Percentiles rank a stretch among this genome's conserved stretches.
Conservation (phyloP, 1,140 invertebrate genomes). For the Melitaea cinxia region DNA sequence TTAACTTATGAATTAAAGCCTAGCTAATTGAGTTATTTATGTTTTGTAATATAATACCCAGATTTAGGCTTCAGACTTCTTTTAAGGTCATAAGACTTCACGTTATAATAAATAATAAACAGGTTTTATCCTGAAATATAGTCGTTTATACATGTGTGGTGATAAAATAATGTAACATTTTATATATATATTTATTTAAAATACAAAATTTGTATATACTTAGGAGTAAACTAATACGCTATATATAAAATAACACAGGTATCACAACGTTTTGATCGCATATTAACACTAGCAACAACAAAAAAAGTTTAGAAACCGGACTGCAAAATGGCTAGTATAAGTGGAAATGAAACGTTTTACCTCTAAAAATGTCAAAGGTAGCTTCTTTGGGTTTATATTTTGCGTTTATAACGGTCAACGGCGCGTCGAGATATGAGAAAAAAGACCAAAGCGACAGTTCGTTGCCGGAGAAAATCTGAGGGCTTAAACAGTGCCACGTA, state of each 20-base stretch:
- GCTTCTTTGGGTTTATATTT: conserved; percentile 80
- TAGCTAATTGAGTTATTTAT: no score
- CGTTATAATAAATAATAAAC: no score
- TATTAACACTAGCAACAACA: conserved; percentile 32
- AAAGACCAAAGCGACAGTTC: conserved; percentile 64
- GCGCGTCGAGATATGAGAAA: conserved; percentile 70
- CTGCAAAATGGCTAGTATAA: conserved; percentile 56
- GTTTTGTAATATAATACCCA: no score
- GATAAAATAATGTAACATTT: no score
- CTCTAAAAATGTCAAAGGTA: conserved; percentile 79
- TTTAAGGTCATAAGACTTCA: no score
- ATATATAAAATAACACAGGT: not conserved
- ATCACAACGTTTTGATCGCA: conserved; percentile 16
- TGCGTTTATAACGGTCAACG: conserved; percentile 79
- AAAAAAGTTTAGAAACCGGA: conserved; percentile 40
- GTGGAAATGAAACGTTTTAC: conserved; percentile 75
- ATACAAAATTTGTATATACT: no score
- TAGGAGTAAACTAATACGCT: not conserved
- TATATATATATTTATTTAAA: no score
- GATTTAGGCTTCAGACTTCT: no score
- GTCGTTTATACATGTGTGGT: no score
- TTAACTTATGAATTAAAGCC: no score
- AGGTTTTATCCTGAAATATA: no score
- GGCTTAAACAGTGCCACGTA: conserved; percentile 79
- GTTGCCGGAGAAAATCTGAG: conserved; percentile 77